Evolutionary conservation across 2,797 vertebrate species (phyloP).

Genomic region (Sparus aurata): DNA sequence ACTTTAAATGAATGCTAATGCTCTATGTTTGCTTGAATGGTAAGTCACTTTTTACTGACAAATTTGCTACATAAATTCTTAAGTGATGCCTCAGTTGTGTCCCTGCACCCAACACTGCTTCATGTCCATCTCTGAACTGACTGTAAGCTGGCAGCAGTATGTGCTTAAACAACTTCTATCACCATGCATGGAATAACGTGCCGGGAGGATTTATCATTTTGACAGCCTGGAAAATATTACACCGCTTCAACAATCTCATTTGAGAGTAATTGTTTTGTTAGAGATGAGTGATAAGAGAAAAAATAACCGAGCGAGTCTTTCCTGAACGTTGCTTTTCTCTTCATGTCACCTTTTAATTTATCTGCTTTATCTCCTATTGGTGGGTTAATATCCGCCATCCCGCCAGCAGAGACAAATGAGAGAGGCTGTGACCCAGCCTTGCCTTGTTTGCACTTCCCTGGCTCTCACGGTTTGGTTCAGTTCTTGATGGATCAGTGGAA

Average conservation of each 20-base stretch:
- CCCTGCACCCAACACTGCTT: not conserved
- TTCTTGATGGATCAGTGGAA: slow-evolving; percentile 78
- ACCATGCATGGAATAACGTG: not conserved
- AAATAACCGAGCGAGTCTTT: slow-evolving; percentile 35
- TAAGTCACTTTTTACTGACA: not conserved
- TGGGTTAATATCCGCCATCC: slow-evolving; percentile 73
- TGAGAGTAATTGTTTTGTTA: slow-evolving; percentile 36
- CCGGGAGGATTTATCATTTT: not conserved
- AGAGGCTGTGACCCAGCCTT: slow-evolving; percentile 55
- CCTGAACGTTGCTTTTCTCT: slow-evolving; percentile 41
- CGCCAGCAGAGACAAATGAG: slow-evolving; percentile 62
- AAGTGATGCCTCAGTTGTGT: not conserved
- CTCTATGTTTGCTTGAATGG: not conserved
- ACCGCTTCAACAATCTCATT: slow-evolving; percentile 26
- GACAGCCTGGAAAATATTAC: slow-evolving; percentile 38
- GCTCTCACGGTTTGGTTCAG: slow-evolving; percentile 53
- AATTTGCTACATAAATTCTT: not conserved
- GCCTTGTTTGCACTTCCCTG: slow-evolving; percentile 73
- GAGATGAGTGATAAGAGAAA: slow-evolving; percentile 55
- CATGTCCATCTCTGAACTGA: not conserved
- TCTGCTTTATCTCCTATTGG: slow-evolving; percentile 58
- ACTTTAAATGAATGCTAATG: not conserved
- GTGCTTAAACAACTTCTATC: slow-evolving; percentile 6
- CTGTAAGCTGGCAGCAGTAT: not conserved
- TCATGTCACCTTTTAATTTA: slow-evolving; percentile 67